Percentiles rank a stretch among this genome's conserved stretches.
Conservation (phyloP, 2,888 invertebrate species). For the Strigamia crassipes region DNA sequence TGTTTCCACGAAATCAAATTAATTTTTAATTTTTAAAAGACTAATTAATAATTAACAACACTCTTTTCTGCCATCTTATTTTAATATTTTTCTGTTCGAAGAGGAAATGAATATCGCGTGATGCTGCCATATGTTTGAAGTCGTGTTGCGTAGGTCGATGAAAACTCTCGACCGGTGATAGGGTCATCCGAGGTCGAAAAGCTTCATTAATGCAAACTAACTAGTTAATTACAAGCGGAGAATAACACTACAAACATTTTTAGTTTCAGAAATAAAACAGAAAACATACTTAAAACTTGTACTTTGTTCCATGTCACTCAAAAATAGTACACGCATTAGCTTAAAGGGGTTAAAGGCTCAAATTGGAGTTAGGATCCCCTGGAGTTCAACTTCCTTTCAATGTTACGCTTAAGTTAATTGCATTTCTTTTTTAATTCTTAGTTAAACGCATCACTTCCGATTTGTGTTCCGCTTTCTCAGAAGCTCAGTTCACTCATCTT, state of each 20-base stretch:
- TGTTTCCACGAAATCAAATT: too few species aligned
- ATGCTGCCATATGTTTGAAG: conserved; percentile 3
- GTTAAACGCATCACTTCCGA: conserved; percentile 30
- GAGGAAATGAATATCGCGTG: conserved; percentile 1
- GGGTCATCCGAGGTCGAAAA: not conserved
- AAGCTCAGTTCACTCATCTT: conserved; percentile 23
- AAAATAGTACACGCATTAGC: not conserved
- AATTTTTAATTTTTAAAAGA: too few species aligned
- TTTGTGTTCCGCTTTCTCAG: conserved; percentile 26
- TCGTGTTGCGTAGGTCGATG: conserved; percentile 16
- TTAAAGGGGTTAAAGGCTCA: conserved; percentile 39
- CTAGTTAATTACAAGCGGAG: not conserved
- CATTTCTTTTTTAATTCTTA: conserved; percentile 27
- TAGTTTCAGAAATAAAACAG: not conserved
- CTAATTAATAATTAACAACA: not conserved
- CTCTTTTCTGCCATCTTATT: not conserved
- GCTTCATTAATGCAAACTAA: not conserved
- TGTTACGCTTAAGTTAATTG: conserved; percentile 22
- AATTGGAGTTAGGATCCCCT: not conserved
- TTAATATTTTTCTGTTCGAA: not conserved
- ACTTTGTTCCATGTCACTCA: not conserved
- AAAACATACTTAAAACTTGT: not conserved
- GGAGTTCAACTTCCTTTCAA: conserved; percentile 16
- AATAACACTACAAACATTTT: not conserved
- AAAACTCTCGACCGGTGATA: not conserved